These are phyloP conservation scores for Drosophila crucigera DNA, from an alignment of 2,888 invertebrate species.

Conservation along the genomic window DNA sequence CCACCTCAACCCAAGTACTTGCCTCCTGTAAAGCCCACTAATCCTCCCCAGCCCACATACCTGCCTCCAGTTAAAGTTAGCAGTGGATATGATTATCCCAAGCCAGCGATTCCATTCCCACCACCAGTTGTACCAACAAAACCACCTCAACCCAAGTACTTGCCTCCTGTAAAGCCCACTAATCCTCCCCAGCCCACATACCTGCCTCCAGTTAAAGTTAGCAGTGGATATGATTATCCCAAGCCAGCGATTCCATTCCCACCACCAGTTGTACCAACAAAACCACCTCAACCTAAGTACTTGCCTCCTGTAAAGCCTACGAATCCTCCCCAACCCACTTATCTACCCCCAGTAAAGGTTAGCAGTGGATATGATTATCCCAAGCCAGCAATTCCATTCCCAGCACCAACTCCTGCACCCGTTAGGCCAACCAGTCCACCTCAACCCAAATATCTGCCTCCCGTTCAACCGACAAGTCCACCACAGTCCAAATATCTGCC, in stretches of 20 bases:
- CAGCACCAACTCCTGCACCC: slow-evolving; percentile 52
- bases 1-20: slow-evolving; percentile 7
- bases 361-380: slow-evolving; percentile 64
- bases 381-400: slow-evolving; percentile 59
- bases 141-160: slow-evolving; percentile 17
- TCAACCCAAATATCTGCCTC: slow-evolving; percentile 58
- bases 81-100: slow-evolving; percentile 65
- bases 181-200: slow-evolving; percentile 44
- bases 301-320: slow-evolving; percentile 49
- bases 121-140: slow-evolving; percentile 13
- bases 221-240: slow-evolving; percentile 63
- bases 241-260: slow-evolving; percentile 62
- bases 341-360: slow-evolving; percentile 58
- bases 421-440: slow-evolving; percentile 45
- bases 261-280: slow-evolving; percentile 13
- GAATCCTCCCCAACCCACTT: slow-evolving; percentile 37
- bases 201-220: slow-evolving; percentile 58
- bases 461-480: slow-evolving; percentile 29
- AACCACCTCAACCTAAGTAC: slow-evolving; percentile 16
- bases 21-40: slow-evolving; percentile 47
- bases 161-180: slow-evolving; percentile 52
- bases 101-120: slow-evolving; percentile 60
- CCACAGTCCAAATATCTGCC: slow-evolving; percentile 36
- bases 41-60: slow-evolving; percentile 44
- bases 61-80: slow-evolving; percentile 57